These are phyloP conservation scores for Adelognathus sp. DNA, from an alignment of 2,888 invertebrate species.

Conservation along the genomic window DNA sequence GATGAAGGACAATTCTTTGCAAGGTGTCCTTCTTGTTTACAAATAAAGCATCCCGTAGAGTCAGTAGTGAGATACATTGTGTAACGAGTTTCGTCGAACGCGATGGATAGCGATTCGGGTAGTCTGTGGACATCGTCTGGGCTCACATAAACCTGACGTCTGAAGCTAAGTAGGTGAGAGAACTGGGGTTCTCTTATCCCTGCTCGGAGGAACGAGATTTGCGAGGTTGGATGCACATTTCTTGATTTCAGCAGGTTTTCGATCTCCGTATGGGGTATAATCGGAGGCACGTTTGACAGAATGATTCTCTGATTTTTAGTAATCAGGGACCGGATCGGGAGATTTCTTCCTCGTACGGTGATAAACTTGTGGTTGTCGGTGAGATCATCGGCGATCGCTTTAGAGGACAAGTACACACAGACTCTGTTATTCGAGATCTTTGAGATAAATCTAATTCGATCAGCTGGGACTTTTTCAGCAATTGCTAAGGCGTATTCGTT, in stretches of 20 bases:
- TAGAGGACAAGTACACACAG: slow-evolving; percentile 30
- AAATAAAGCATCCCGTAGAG: slow-evolving; percentile 27
- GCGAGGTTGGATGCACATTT: slow-evolving; percentile 48
- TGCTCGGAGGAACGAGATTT: slow-evolving; percentile 53
- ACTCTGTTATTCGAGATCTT: slow-evolving; percentile 42
- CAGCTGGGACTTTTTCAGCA: slow-evolving; percentile 12
- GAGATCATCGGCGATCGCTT: slow-evolving; percentile 20
- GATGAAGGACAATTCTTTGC: slow-evolving; percentile 30
- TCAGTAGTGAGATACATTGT: slow-evolving; percentile 37
- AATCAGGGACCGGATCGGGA: slow-evolving; percentile 59
- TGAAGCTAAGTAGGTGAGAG: slow-evolving; percentile 57
- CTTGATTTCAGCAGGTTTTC: slow-evolving; percentile 42
- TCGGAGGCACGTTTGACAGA: slow-evolving; percentile 59
- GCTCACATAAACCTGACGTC: slow-evolving; percentile 56
- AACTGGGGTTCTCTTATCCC: slow-evolving; percentile 50
- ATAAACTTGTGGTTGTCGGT: slow-evolving; percentile 48
- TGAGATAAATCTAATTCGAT: slow-evolving; percentile 30
- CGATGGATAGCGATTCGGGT: slow-evolving; percentile 33
- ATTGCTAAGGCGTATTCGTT: slow-evolving; percentile 19
- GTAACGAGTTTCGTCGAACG: slow-evolving; percentile 45
- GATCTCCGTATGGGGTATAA: slow-evolving; percentile 55
- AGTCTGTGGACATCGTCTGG: slow-evolving; percentile 52
- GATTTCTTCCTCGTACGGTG: slow-evolving; percentile 15
- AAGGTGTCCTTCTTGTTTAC: slow-evolving; percentile 30
- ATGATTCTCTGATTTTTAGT: slow-evolving; percentile 49